Evolutionary conservation across 2,797 vertebrate species (phyloP), one percentile per base, ranked within the genome.

Genomic region (Pagetopsis macropterus): DNA sequence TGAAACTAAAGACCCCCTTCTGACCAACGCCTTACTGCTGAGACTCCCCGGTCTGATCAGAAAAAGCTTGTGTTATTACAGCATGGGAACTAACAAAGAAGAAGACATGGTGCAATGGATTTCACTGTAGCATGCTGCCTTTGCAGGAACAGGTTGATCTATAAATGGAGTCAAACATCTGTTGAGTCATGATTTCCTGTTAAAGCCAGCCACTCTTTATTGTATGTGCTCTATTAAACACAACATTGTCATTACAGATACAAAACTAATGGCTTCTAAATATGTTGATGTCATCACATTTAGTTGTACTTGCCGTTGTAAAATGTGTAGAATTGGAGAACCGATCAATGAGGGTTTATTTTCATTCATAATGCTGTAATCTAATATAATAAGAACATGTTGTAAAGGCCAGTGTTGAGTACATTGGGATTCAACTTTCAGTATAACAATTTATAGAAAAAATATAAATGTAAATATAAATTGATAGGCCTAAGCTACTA

Each of bases 1-100:
- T 88, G 92, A 93, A 95, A 94, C 90, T 72, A 72, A 91, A 93
- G 81, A 88, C 82, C 83, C 70, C 67, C n/a, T 27, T 68, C 71
- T 79, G 75, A 81, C 77, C 78, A 68, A 69, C 56, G 55, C 56
- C 75, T 74, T 72, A 79, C 81, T 84, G 76, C 70, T 55, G 78
- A 79, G 81, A 65, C 69, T 56, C 62, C 59, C 65, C 17, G 9
- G 63, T 78, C 62, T 67, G 76, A 81, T 82, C 67, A 63, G 72
- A 66, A 68, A 37, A 78, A 56, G 15, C 72, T 68, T 31, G 57
- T 49, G 40, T 62, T 57, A 46, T 77, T 79, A 62, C 58, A 74
- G 62, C 57, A 57, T 78, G 83, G 52, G 65, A 87, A 76, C 76
- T 80, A 79, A 87, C 65, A 73, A 83, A 79, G 52, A 55, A 33